Percentiles rank a stretch among this genome's conserved stretches.
phyloP scores from a whole-genome alignment of 2,888 invertebrate species.

The Xestia xanthographa region DNA sequence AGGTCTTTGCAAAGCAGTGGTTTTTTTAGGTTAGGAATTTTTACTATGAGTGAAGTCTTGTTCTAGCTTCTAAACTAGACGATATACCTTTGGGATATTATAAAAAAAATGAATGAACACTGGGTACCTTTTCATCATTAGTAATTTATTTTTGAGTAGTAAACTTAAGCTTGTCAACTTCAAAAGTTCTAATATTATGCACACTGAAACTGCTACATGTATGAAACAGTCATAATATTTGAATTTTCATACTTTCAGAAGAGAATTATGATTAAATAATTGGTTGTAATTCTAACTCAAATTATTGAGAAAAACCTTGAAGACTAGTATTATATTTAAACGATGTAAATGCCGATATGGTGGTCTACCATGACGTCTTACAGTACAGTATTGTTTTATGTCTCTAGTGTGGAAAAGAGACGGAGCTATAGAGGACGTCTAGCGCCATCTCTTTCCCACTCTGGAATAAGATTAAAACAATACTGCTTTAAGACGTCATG shows the following conservation, averaged over 20 bases:
- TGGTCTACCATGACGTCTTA: too few relatives aligned
- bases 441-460: too few relatives aligned
- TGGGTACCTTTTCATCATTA: slow-evolving; percentile 41
- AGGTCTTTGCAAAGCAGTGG: slow-evolving; percentile 14
- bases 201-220: slow-evolving; percentile 8
- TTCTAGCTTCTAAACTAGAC: slow-evolving; percentile 10
- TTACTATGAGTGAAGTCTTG: slow-evolving; percentile 6
- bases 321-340: slow-evolving; percentile 33
- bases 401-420: too few relatives aligned
- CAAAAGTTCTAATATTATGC: slow-evolving; percentile 1
- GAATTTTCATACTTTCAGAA: background rate
- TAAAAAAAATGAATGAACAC: slow-evolving; percentile 6
- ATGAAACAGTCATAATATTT: background rate
- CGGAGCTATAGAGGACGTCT: too few relatives aligned
- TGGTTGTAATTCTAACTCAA: background rate
- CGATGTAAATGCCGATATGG: background rate
- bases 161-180: slow-evolving; percentile 41
- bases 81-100: slow-evolving; percentile 31
- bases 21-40: slow-evolving; percentile 17
- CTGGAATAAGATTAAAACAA: too few relatives aligned
- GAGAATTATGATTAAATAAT: background rate
- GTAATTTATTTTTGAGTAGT: slow-evolving; percentile 62
- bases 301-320: background rate
- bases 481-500: too few relatives aligned
- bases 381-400: too few relatives aligned